Conservation (phyloP, 2,797 vertebrate species). For the Hydrolagus colliei region DNA sequence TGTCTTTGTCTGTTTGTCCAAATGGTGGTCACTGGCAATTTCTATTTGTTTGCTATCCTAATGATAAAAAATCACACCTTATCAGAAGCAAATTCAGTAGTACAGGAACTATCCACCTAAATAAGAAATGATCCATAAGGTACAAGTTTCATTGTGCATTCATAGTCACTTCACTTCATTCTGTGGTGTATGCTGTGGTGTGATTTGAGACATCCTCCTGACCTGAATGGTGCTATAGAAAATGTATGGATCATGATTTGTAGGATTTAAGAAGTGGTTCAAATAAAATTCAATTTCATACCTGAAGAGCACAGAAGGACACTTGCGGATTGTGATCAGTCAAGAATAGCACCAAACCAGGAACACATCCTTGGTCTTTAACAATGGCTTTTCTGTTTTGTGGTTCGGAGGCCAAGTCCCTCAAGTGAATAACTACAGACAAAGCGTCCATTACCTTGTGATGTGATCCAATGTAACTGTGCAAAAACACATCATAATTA, state of each 20-base stretch:
- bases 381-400: slow-evolving; percentile 64
- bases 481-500: neutral
- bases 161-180: too few relatives aligned
- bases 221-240: too few relatives aligned
- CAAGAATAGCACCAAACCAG: slow-evolving; percentile 64
- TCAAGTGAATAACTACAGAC: slow-evolving; percentile 60
- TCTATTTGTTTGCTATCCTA: too few relatives aligned
- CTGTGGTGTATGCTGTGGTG: too few relatives aligned
- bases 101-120: too few relatives aligned
- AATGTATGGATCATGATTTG: neutral
- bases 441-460: slow-evolving; percentile 57
- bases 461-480: slow-evolving; percentile 2
- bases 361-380: slow-evolving; percentile 64
- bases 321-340: slow-evolving; percentile 58
- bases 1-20: too few relatives aligned
- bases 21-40: too few relatives aligned
- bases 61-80: too few relatives aligned
- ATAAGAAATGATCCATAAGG: too few relatives aligned
- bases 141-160: too few relatives aligned
- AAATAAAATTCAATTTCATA: slow-evolving; percentile 35
- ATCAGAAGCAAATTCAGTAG: too few relatives aligned
- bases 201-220: too few relatives aligned
- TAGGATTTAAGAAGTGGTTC: neutral
- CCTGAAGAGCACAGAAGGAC: slow-evolving; percentile 57
- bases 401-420: slow-evolving; percentile 64